These are phyloP conservation scores for Aporrectodea caliginosa DNA, from an alignment of 1,140 invertebrate genomes.

Conservation along the genomic window DNA sequence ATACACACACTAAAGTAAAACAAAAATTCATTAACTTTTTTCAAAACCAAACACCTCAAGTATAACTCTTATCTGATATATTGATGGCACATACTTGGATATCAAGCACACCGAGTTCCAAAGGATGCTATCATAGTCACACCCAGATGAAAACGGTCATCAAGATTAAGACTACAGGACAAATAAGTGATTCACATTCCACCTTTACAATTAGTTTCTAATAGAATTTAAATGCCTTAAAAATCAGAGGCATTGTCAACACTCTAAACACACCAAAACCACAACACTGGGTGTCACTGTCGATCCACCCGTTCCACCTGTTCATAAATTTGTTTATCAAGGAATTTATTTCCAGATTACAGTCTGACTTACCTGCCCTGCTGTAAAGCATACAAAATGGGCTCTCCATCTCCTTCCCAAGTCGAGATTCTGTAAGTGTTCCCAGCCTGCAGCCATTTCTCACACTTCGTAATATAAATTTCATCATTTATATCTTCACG, in stretches of 20 bases:
- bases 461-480: neutral
- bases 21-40: too few species aligned
- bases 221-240: too few species aligned
- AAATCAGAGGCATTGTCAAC: neutral
- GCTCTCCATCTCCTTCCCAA: neutral
- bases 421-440: neutral
- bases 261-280: neutral
- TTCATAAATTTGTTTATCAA: neutral
- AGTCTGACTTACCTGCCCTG: constrained; percentile 38
- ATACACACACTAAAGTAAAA: too few species aligned
- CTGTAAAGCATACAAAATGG: constrained; percentile 41
- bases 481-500: neutral
- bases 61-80: too few species aligned
- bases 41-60: too few species aligned
- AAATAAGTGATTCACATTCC: too few species aligned
- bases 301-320: too few species aligned
- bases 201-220: neutral
- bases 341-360: neutral
- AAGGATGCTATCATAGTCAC: too few species aligned
- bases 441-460: neutral
- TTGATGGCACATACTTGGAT: too few species aligned
- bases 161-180: too few species aligned
- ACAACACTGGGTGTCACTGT: neutral
- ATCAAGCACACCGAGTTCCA: too few species aligned
- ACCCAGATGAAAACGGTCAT: too few species aligned